These are phyloP conservation scores for Ceyx cyanopectus DNA, from an alignment of 2,113 vertebrate species.

Conservation along the genomic window DNA sequence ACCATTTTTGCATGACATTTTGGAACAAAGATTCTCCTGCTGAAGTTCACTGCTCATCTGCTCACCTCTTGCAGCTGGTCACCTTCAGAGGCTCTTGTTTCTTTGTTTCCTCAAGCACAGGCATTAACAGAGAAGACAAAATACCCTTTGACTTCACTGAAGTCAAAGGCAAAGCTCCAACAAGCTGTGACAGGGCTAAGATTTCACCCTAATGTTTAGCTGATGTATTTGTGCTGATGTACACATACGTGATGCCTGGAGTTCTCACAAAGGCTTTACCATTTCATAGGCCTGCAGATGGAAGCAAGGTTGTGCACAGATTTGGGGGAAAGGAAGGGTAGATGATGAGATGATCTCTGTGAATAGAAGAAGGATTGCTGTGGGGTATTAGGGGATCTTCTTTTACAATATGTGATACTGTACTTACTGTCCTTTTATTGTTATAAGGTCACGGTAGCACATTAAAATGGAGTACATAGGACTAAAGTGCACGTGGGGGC, in stretches of 20 bases:
- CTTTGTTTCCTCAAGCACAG: not conserved
- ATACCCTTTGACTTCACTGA: not conserved
- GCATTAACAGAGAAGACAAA: not conserved
- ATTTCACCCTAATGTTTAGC: conserved; percentile 4
- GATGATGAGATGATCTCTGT: not conserved
- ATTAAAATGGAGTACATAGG: not conserved
- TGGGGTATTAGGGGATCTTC: not conserved
- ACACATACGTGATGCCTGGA: not conserved
- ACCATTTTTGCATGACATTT: not conserved
- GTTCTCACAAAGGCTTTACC: not conserved
- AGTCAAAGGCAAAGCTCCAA: conserved; percentile 13
- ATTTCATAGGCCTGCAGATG: not conserved
- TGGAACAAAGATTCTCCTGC: not conserved
- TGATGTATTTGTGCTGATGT: not conserved
- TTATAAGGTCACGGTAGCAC: not conserved
- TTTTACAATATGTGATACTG: not conserved
- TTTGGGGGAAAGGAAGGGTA: not conserved
- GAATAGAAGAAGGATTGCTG: not conserved
- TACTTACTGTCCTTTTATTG: not conserved
- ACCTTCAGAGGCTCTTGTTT: not conserved
- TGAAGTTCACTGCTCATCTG: not conserved
- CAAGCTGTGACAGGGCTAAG: not conserved
- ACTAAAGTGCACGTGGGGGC: not conserved
- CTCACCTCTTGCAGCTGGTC: not conserved
- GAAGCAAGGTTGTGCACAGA: not conserved